Evolutionary conservation across 2,797 vertebrate species (phyloP), one percentile per base, ranked within the genome.

Genomic region (Dendrocincla fuliginosa): DNA sequence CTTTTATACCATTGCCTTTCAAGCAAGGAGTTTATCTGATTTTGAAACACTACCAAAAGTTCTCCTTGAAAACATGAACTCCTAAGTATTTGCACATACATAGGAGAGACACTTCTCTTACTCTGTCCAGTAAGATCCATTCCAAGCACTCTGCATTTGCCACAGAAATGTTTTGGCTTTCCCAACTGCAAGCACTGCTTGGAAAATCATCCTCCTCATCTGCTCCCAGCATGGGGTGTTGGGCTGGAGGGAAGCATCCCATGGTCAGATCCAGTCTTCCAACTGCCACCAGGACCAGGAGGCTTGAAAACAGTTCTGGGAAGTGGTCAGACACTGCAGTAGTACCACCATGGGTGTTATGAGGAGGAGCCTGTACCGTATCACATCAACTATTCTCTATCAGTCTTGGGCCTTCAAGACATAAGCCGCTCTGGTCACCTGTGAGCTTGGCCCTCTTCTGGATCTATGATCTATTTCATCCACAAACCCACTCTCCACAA

Each of bases 151-250:
- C 35, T 12, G 8, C 14, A 14, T 49, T 16, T 59, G 35, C 57
- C 37, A 10, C 63, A 70, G 39, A 42, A 76, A 13, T 11, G 2
- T 33, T 37, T 55, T 32, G 75, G 8, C 57, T 60, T 53, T 84
- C 46, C 75, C 57, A 53, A 7, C 20, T 0, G 0, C 10, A 6
- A 44, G 11, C 30, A 20, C 67, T n/a, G 27, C 30, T 32, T 17
- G 8, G 27, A 8, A 8, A 73, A 30, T 15, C 41, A 30, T 30
- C 28, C 5, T 12, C 27, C 6, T n/a, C 0, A 1, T n/a, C 80
- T 75, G 33, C 35, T 70, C 41, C 28, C 20, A 30, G 24, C 0
- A 0, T 2, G 7, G 10, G 28, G 13, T 30, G 52, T 28, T 8
- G 5, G 18, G 39, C 28, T 74, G 9, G 18, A 64, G 11, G 13